Evolutionary conservation across 2,888 invertebrate species (phyloP).

Genomic region (Agrochola circellaris): DNA sequence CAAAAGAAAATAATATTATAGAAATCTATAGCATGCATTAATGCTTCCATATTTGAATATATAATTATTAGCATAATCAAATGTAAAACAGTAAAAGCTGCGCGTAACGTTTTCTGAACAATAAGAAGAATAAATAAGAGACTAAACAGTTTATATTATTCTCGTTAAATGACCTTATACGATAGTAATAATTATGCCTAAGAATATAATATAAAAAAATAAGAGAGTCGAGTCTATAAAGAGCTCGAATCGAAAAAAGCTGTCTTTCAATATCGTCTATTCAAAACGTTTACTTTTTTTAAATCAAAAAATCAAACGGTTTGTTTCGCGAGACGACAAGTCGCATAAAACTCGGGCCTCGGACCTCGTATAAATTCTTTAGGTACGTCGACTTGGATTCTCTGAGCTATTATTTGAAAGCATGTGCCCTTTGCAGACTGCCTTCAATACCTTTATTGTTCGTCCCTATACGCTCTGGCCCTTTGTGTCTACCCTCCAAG

Average conservation of each 20-base stretch:
- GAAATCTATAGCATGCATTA: slow-evolving; percentile 14
- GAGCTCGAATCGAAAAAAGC: slow-evolving; percentile 12
- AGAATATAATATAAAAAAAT: neutral
- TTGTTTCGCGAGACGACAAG: slow-evolving; percentile 76
- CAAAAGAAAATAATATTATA: neutral
- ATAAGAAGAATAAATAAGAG: slow-evolving; percentile 10
- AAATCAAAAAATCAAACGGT: slow-evolving; percentile 68
- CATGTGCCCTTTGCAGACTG: slow-evolving; percentile 80
- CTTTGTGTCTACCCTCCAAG: slow-evolving; percentile 75
- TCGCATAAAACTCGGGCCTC: slow-evolving; percentile 73
- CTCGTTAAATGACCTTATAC: neutral
- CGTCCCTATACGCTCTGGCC: slow-evolving; percentile 73
- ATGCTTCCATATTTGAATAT: neutral
- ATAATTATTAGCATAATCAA: slow-evolving; percentile 15
- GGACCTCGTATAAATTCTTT: slow-evolving; percentile 75
- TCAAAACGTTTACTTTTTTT: slow-evolving; percentile 37
- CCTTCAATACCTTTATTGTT: slow-evolving; percentile 82
- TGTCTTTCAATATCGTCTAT: slow-evolving; percentile 43
- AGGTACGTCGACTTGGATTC: slow-evolving; percentile 78
- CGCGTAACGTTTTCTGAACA: slow-evolving; percentile 14
- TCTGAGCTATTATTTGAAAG: slow-evolving; percentile 80
- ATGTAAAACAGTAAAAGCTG: slow-evolving; percentile 15
- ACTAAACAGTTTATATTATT: neutral
- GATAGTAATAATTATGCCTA: neutral
- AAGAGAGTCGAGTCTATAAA: neutral